Conservation (phyloP, 2,113 vertebrate genomes). For the Rutilus rutilus region DNA sequence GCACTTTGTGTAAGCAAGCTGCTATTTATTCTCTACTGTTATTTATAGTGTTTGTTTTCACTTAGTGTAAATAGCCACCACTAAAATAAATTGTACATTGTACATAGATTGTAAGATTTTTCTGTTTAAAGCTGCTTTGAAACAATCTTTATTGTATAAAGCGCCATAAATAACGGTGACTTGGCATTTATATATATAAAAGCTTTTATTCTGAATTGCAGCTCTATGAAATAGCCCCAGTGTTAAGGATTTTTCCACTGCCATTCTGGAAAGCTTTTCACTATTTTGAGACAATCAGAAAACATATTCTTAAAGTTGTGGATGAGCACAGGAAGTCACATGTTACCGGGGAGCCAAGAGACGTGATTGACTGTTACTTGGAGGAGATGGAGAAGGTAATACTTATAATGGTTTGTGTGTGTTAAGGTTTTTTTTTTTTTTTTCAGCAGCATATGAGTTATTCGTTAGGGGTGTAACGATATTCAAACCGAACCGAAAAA, state of each 20-base stretch:
- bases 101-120: not conserved
- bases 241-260: slow-evolving; percentile 43
- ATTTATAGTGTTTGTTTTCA: not conserved
- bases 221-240: slow-evolving; percentile 29
- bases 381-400: slow-evolving; percentile 54
- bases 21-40: not conserved
- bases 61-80: not conserved
- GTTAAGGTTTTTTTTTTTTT: not conserved
- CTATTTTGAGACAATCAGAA: slow-evolving; percentile 24
- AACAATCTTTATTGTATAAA: too few relatives aligned
- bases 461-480: too few relatives aligned
- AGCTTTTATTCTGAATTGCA: slow-evolving; percentile 14
- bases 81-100: not conserved
- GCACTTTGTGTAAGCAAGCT: not conserved
- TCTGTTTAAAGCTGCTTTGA: too few relatives aligned
- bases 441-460: not conserved
- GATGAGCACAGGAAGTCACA: slow-evolving; percentile 42
- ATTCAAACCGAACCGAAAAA: too few relatives aligned
- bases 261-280: slow-evolving; percentile 47
- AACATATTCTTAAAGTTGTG: slow-evolving; percentile 40
- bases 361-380: slow-evolving; percentile 58
- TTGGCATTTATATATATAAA: too few relatives aligned
- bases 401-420: not conserved
- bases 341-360: slow-evolving; percentile 47
- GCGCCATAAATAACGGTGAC: too few relatives aligned